These are phyloP conservation scores for Scomber japonicus DNA, from an alignment of 2,113 vertebrate genomes.

Conservation along the genomic window DNA sequence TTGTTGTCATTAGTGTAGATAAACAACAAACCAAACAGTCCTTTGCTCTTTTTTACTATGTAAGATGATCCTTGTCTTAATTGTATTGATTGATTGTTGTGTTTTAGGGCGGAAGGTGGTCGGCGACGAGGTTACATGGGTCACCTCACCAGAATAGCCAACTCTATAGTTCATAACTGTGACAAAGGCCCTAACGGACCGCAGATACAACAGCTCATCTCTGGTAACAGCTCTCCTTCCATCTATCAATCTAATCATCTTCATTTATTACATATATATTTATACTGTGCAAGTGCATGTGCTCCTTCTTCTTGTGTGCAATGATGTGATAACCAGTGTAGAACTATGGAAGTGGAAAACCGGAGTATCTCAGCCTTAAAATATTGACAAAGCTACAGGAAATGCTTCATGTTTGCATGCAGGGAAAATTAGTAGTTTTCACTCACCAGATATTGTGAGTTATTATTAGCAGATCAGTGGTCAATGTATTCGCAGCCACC, in stretches of 20 bases:
- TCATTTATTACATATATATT: too few species aligned
- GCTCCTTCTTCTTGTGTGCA: too few species aligned
- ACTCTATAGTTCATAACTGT: slow-evolving; percentile 94
- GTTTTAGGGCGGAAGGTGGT: slow-evolving; percentile 91
- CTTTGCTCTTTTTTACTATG: not conserved
- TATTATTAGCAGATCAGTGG: too few species aligned
- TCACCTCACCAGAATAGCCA: slow-evolving; percentile 97
- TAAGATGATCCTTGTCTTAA: not conserved
- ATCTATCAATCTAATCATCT: not conserved
- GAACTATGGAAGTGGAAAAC: too few species aligned
- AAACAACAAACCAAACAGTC: not conserved
- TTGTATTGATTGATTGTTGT: not conserved
- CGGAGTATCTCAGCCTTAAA: too few species aligned
- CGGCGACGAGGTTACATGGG: slow-evolving; percentile 97
- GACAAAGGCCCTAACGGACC: slow-evolving; percentile 94
- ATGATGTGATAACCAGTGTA: too few species aligned
- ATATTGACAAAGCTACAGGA: too few species aligned
- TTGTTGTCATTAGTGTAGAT: not conserved
- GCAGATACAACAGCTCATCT: slow-evolving; percentile 91
- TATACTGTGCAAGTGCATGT: too few species aligned
- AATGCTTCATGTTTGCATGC: too few species aligned
- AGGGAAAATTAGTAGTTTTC: too few species aligned
- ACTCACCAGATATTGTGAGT: too few species aligned
- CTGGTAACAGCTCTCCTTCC: slow-evolving; percentile 82
- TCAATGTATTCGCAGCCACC: too few species aligned